Conservation (phyloP, 1,140 invertebrate species). For the Anagrus nilaparvatae region DNA sequence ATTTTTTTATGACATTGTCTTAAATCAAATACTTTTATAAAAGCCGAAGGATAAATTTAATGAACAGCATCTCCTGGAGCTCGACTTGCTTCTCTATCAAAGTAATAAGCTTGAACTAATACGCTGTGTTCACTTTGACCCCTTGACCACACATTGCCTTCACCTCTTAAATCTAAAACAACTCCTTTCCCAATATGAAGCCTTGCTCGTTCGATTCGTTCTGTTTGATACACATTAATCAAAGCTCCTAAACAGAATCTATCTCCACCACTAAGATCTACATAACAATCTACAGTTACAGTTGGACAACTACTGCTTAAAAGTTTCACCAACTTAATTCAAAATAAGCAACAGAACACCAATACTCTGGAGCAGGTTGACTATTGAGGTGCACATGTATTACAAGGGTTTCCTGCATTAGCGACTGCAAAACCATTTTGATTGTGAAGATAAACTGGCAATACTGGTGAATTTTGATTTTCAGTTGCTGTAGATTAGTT, state of each 20-base stretch:
- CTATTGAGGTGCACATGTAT: conserved; percentile 44
- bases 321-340: conserved; percentile 96
- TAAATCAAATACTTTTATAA: conserved; percentile 95
- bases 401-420: conserved; percentile 29
- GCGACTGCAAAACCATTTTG: conserved; percentile 36
- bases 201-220: conserved; percentile 87
- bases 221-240: conserved; percentile 95
- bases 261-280: no score
- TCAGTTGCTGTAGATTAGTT: conserved; percentile 21
- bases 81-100: conserved; percentile 91
- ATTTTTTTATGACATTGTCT: conserved; percentile 93
- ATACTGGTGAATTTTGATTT: conserved; percentile 36
- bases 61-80: conserved; percentile 96
- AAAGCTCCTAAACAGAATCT: no score
- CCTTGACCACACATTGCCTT: conserved; percentile 93
- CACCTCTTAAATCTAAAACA: conserved; percentile 80
- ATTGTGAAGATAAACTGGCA: conserved; percentile 37
- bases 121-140: conserved; percentile 96
- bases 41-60: conserved; percentile 96
- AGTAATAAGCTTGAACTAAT: conserved; percentile 96
- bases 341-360: no score
- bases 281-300: conserved; percentile 97
- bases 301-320: conserved; percentile 90
- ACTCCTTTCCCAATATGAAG: no score
- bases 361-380: conserved; percentile 79